phyloP scores from a whole-genome alignment of 1,140 invertebrate genomes.

The Adoxophyes honmai region DNA sequence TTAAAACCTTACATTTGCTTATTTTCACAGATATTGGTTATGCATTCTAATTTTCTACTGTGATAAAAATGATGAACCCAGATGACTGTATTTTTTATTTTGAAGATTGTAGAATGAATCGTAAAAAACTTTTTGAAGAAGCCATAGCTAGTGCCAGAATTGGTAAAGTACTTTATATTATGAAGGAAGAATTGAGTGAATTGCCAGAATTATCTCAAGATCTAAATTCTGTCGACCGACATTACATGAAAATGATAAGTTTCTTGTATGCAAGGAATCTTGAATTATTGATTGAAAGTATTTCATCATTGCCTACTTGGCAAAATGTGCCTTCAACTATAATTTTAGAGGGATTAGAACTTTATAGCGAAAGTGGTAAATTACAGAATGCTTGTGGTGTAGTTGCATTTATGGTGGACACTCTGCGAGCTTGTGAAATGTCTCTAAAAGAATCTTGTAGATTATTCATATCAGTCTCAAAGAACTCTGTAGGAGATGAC shows the following conservation, averaged over 20 bases:
- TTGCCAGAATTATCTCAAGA: conserved; percentile 60
- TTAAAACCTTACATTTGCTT: too few species aligned
- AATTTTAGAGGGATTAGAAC: conserved; percentile 55
- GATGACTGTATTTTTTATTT: conserved; percentile 38
- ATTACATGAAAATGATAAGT: conserved; percentile 68
- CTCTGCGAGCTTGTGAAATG: conserved; percentile 38
- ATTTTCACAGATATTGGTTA: too few species aligned
- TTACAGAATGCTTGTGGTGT: conserved; percentile 55
- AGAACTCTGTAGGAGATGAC: conserved; percentile 39
- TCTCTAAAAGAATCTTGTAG: conserved; percentile 31
- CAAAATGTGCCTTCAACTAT: conserved; percentile 60
- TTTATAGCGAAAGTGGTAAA: conserved; percentile 42
- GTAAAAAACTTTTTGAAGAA: conserved; percentile 52
- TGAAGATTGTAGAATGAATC: conserved; percentile 36
- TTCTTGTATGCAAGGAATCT: conserved; percentile 55
- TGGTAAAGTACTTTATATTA: conserved; percentile 66
- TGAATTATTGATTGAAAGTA: conserved; percentile 48
- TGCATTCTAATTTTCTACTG: too few species aligned
- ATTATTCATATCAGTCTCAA: conserved; percentile 45
- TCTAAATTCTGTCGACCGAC: conserved; percentile 41
- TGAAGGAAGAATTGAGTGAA: conserved; percentile 55
- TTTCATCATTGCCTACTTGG: conserved; percentile 51
- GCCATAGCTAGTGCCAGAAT: conserved; percentile 42
- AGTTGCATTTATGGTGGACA: conserved; percentile 48
- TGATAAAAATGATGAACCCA: background rate